Base-by-base conservation (phyloP, 2,888 invertebrate species). In the Dolichopus griseipennis region DNA sequence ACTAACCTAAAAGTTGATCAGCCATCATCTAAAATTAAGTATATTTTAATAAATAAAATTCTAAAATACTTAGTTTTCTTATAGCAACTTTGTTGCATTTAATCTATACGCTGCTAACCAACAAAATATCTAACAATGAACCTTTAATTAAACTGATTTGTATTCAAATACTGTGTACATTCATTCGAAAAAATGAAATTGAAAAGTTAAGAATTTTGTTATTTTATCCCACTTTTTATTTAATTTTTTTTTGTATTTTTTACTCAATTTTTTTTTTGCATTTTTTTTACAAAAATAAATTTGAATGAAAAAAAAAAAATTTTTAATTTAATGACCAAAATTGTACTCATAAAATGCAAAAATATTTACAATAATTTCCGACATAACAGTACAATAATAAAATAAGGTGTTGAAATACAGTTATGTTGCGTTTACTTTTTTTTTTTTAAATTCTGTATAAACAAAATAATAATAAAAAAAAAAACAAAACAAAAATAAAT, bases 381-480 rank as follows among this genome's bases (percentile, higher is more conserved):
- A 52, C 52, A 52, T 52, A 52, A 15, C 18, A 52, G 9, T 18
- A 52, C 52, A 52, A 18, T 52, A 52, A 52, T 52, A 52, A 52
- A 52, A 52, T 52, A n/a, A 52, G 52, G 52, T 52, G 52, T 52
- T 52, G 52, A 52, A 52, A 52, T 52, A 52, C 52, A 52, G 52
- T 52, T 52, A 52, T 52, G n/a, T 52, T 52, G 52, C 52, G 52
- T 52, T 52, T n/a, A n/a, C 18, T 52, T 15, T 52, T 52, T 52
- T 15, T 52, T 52, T 27, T 27, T 27, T 27, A 52, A 2, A 2
- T 52, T 52, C 18, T n/a, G 18, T 15, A 7, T 8, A 37, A 27
- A 41, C 41, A 41, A 41, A 41, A 41, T 15, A 41, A 41, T 2
- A 41, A 41, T 2, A 5, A 41, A 41, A 41, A 41, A 41, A 41